These are phyloP conservation scores for Sussaba pulchella DNA, from an alignment of 2,888 invertebrate genomes.

Conservation along the genomic window DNA sequence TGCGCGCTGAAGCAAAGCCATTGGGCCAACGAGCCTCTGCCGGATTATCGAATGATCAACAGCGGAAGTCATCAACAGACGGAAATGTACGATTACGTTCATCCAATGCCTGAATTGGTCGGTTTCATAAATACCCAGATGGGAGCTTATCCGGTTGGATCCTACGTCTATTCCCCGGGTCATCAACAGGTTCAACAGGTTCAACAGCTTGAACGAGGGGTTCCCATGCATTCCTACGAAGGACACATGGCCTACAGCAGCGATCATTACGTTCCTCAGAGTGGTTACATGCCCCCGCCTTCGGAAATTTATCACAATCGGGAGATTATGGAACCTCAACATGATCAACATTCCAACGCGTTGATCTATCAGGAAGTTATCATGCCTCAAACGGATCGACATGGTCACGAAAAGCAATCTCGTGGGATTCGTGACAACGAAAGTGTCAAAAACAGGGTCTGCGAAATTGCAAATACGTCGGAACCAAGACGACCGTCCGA, in stretches of 20 bases:
- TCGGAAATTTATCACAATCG: conserved; percentile 64
- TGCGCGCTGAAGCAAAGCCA: conserved; percentile 61
- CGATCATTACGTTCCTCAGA: conserved; percentile 78
- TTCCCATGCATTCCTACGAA: conserved; percentile 73
- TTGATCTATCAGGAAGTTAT: conserved; percentile 42
- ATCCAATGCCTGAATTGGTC: conserved; percentile 85
- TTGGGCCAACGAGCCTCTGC: conserved; percentile 75
- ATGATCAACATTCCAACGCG: conserved; percentile 59
- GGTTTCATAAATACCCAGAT: conserved; percentile 86
- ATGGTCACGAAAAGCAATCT: conserved; percentile 29
- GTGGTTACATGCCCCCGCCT: conserved; percentile 75
- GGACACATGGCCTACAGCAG: conserved; percentile 72
- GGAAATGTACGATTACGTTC: conserved; percentile 84
- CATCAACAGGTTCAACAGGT: conserved; percentile 73
- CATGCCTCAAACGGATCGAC: conserved; percentile 11
- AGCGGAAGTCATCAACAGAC: conserved; percentile 66
- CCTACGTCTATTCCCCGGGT: conserved; percentile 76
- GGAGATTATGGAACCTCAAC: conserved; percentile 65
- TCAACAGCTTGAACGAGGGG: no score
- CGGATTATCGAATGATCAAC: conserved; percentile 69
- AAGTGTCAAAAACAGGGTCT: neutral
- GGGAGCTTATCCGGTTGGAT: conserved; percentile 83
- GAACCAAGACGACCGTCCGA: neutral
- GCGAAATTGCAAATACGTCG: conserved; percentile 15
- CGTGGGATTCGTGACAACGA: conserved; percentile 7